Conservation (phyloP, 2,113 vertebrate species). For the Uria aalge region DNA sequence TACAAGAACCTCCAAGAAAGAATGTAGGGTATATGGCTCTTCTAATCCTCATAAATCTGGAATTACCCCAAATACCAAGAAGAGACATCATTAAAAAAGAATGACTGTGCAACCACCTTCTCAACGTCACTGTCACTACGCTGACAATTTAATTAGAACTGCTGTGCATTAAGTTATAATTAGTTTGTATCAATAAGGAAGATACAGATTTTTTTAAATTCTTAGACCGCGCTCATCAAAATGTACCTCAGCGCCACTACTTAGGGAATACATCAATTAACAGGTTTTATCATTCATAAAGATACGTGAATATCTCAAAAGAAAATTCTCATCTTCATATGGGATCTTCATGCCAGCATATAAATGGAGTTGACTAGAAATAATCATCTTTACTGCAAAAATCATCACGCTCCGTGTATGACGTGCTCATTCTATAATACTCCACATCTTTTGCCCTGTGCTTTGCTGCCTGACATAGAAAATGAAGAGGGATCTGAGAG, state of each 20-base stretch:
- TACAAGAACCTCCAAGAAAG: conserved; percentile 9
- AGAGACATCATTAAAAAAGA: conserved; percentile 34
- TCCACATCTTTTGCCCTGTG: neutral
- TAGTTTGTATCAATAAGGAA: conserved; percentile 37
- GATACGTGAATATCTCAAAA: neutral
- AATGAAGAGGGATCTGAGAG: neutral
- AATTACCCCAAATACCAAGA: conserved; percentile 58
- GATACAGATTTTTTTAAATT: conserved; percentile 35
- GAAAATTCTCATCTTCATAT: conserved; percentile 12
- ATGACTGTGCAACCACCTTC: conserved; percentile 37
- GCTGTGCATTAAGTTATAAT: conserved; percentile 39
- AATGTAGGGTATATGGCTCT: conserved; percentile 1
- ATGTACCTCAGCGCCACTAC: neutral
- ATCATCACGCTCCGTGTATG: neutral
- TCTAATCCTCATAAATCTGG: conserved; percentile 57
- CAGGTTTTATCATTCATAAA: neutral
- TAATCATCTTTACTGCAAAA: conserved; percentile 19
- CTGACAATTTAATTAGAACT: conserved; percentile 65
- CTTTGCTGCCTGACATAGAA: neutral
- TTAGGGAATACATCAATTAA: neutral
- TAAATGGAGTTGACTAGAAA: conserved; percentile 21
- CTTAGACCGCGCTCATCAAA: neutral
- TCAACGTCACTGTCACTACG: conserved; percentile 16
- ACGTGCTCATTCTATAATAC: neutral
- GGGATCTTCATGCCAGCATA: neutral